A percentile compares a stretch with the other conserved stretches of the same genome.
Conservation (phyloP, 2,113 vertebrate genomes). For the Eulemur macaco region DNA sequence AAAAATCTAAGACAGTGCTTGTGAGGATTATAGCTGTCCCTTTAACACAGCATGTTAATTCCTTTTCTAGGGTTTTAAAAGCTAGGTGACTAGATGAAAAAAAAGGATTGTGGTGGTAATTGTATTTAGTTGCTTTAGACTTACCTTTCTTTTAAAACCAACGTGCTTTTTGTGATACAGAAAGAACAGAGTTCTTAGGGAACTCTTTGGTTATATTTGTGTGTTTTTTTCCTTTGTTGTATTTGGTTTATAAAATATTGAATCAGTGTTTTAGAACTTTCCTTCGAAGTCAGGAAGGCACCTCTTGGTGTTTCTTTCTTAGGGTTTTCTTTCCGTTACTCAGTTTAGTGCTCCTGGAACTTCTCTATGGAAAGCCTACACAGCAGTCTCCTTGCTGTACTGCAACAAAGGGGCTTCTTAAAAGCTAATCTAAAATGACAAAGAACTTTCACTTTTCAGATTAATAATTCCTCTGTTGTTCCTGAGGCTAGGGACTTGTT, state of each 20-base stretch:
- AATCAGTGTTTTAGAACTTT: neutral
- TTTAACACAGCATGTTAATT: accelerated
- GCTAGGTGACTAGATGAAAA: neutral
- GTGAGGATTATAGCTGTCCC: neutral
- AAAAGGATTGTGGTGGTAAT: neutral
- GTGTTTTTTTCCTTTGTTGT: neutral
- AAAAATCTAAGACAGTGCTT: neutral
- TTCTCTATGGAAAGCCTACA: neutral
- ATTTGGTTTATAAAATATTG: neutral
- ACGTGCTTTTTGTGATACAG: neutral
- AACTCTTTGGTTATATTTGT: neutral
- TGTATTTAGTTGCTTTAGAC: neutral
- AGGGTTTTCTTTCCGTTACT: neutral
- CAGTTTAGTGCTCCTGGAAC: neutral
- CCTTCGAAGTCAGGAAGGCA: neutral
- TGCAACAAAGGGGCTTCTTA: neutral
- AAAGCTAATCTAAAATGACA: neutral
- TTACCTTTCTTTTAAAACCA: neutral
- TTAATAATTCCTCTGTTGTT: neutral
- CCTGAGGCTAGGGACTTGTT: neutral
- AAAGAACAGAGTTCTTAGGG: neutral
- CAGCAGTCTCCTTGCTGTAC: neutral
- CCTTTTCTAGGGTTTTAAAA: neutral
- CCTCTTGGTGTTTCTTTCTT: neutral
- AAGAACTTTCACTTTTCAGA: neutral